Base-by-base conservation (phyloP, 2,113 vertebrate species). In the Pipra filicauda region DNA sequence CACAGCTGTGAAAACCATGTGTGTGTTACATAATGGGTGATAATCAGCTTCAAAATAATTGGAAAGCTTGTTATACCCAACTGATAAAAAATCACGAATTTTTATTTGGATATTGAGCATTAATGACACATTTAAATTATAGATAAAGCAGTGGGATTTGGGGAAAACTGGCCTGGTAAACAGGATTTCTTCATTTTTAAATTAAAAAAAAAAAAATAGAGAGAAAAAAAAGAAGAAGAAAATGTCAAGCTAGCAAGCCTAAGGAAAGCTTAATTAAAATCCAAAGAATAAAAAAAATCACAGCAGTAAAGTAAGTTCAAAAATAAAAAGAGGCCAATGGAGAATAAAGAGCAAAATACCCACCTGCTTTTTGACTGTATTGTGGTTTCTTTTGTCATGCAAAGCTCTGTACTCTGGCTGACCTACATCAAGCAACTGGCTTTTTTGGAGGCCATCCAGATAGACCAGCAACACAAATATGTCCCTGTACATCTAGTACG, bases 91-190 rank as follows among this genome's bases (percentile, higher is more conserved):
- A 89, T 81, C 58, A 76, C 7, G 58, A 79, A 70, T 8, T 75
- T 90, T 92, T 89, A 78, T 66, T 88, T 66, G 12, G 61, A 64
- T 93, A 70, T 52, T 91, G 49, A 78, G 35, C 51, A 80, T 73
- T 92, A 81, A 89, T 78, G 57, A 57, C 52, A 59, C 14, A 20
- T 81, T 83, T 82, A 69, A 93, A 92, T 94, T 95, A 79, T 64
- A 80, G 26, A 80, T 75, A 77, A 48, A 81, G 17, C 43, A 54
- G 13, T 28, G 51, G 89, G 31, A 51, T 69, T 82, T 89, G 46
- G 35, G 67, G 13, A 4, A 90, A 88, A 65, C 16, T 46, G 33
- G 13, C 16, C 43, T 41, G 23, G 27, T 67, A 85, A 92, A 76
- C 35, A 77, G 37, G 1, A 43, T 83, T 91, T 7, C 24, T 86